A percentile compares a stretch with the other conserved stretches of the same genome.
phyloP scores from a whole-genome alignment of 2,888 invertebrate species.

The Phaedon cochleariae region DNA sequence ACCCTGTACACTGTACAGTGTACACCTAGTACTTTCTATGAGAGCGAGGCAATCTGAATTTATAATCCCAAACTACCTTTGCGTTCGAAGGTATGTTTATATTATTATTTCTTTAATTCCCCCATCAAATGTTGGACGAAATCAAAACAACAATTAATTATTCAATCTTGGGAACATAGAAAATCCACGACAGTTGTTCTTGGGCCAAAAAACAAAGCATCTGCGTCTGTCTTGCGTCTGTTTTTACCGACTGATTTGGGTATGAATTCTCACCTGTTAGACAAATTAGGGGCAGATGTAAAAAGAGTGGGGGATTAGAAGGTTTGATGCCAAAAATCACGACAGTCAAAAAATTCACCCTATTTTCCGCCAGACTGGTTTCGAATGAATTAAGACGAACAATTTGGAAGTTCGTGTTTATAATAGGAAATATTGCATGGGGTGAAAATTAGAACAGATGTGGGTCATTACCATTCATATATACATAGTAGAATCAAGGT shows the following conservation, averaged over 20 bases:
- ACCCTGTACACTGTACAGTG: no score
- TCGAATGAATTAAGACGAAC: conserved; percentile 1
- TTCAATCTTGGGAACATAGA: neutral
- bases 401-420: neutral
- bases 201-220: neutral
- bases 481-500: no score
- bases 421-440: no score
- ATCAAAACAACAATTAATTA: neutral
- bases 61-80: no score
- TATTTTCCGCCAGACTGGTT: conserved; percentile 20
- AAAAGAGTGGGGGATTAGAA: neutral
- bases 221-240: conserved; percentile 4
- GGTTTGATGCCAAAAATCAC: neutral
- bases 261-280: conserved; percentile 22
- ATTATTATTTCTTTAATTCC: no score
- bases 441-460: no score
- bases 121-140: no score
- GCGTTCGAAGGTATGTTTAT: no score
- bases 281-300: conserved; percentile 27
- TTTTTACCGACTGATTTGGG: conserved; percentile 3
- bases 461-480: no score
- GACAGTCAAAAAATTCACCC: conserved; percentile 17
- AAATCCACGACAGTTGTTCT: neutral
- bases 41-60: no score
- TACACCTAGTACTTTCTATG: no score